A percentile compares a stretch with the other conserved stretches of the same genome.
Conservation (phyloP, 1,140 invertebrate species). For the Drosophila nigrodunni region DNA sequence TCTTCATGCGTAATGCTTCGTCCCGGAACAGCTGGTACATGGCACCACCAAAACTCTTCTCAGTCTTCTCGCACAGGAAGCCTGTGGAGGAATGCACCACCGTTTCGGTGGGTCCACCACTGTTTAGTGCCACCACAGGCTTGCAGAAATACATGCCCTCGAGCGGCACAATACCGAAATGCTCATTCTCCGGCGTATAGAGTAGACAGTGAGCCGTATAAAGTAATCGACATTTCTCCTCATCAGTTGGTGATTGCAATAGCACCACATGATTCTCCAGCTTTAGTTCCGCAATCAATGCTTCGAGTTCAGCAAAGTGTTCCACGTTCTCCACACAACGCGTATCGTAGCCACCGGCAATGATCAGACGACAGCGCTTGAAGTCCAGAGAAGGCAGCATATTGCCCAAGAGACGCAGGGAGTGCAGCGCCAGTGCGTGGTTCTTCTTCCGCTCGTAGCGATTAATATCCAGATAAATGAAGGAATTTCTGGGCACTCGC, state of each 20-base stretch:
- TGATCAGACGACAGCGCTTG: slow-evolving; percentile 91
- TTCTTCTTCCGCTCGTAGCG: slow-evolving; percentile 99
- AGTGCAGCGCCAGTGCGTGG: slow-evolving; percentile 92
- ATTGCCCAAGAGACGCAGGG: slow-evolving; percentile 89
- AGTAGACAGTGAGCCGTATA: slow-evolving; percentile 91
- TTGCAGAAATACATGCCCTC: slow-evolving; percentile 98
- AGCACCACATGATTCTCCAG: slow-evolving; percentile 93
- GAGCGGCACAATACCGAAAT: slow-evolving; percentile 99
- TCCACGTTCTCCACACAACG: slow-evolving; percentile 95
- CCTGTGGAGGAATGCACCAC: slow-evolving; percentile 95
- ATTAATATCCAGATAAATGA: slow-evolving; percentile 97
- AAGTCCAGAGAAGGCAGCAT: slow-evolving; percentile 86
- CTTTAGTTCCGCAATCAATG: slow-evolving; percentile 85
- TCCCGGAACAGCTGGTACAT: slow-evolving; percentile 90
- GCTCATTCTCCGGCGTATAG: slow-evolving; percentile 98
- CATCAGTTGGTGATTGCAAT: slow-evolving; percentile 93
- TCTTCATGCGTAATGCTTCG: slow-evolving; percentile 86
- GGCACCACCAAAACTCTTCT: slow-evolving; percentile 90
- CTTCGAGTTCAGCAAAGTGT: slow-evolving; percentile 91
- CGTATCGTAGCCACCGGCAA: slow-evolving; percentile 98
- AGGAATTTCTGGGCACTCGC: slow-evolving; percentile 85
- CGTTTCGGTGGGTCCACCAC: slow-evolving; percentile 98
- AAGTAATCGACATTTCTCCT: slow-evolving; percentile 92
- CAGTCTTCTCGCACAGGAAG: slow-evolving; percentile 90
- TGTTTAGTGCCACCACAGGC: slow-evolving; percentile 97